Base-by-base conservation (phyloP, 2,888 invertebrate genomes). In the Beris morrisii region DNA sequence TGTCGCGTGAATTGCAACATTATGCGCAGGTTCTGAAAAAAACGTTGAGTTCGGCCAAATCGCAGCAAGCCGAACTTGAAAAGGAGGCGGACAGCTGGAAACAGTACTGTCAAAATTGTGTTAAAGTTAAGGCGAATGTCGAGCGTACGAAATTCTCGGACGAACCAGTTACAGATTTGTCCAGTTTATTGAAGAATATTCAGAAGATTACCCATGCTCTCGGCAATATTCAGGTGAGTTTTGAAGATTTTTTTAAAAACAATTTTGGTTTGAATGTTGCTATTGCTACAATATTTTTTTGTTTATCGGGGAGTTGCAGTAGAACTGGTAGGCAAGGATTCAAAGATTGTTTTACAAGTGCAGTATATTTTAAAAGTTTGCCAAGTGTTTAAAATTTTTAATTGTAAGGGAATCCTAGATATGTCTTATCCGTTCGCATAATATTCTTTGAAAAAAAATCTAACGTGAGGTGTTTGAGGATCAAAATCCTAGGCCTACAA, bases 81-180 rank as follows among this genome's bases (percentile, higher is more conserved):
- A 90, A 92, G 77, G 91, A 92, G 72, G 83, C 89, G 11, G 90
- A 91, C 73, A 88, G 91, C 64, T 95, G 94, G 92, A 90, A 90
- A 74, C 90, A 92, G 75, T 96, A 92, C 79, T 87, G 87, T 68
- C 88, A 89, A 74, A 84, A 88, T 28, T 83, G 91, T 74, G 91
- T 92, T 66, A 90, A 91, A 75, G 90, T 93, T 4, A 87, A 86
- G 74, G 86, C 88, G 5, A 87, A 90, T 22, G 83, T 95, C 72
- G 86, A 87, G 15, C 88, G 91, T 75, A 88, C 88, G 31, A 85
- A 87, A 73, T 88, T 93, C 71, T 84, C 84, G n/a, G 91, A 92
- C 70, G 92, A 94, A 73, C 88, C 90, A 0, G 88, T 91, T 38
- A 87, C 88, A 5, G 88, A 90, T 22, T 83, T 95, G 70, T 91